phyloP scores from a whole-genome alignment of 2,797 vertebrate species.

The Okamejei kenojei region DNA sequence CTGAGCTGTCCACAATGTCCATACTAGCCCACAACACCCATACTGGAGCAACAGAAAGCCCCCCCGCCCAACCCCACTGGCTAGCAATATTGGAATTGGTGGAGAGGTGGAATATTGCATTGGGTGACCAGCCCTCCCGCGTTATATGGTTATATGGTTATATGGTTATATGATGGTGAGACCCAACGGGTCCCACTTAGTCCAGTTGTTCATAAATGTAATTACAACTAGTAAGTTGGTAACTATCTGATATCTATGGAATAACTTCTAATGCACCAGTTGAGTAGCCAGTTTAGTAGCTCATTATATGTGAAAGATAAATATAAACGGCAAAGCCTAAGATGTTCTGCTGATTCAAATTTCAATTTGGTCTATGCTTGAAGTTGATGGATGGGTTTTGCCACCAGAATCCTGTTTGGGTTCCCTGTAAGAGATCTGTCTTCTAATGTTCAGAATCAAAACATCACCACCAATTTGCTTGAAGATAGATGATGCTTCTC shows the following conservation, averaged over 20 bases:
- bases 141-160: no score
- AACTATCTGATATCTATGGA: not conserved
- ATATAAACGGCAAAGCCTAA: not conserved
- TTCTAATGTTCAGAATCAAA: not conserved
- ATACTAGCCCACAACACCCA: no score
- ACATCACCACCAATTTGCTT: not conserved
- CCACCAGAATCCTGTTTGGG: not conserved
- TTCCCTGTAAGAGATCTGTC: not conserved
- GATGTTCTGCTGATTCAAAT: not conserved
- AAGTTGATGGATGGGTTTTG: not conserved
- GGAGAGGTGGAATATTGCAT: no score
- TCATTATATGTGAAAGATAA: not conserved
- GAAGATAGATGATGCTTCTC: not conserved
- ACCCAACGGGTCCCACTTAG: no score
- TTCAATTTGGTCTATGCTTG: not conserved
- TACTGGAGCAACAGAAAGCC: no score
- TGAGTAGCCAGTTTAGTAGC: not conserved
- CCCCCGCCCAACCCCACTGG: no score
- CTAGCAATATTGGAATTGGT: no score
- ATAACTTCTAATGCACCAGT: not conserved
- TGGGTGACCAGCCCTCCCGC: no score
- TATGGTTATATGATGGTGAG: no score
- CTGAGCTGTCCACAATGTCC: no score
- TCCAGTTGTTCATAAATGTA: no score
- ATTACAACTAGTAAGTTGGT: slow-evolving; percentile 63